These are phyloP conservation scores for Ornithoptera alexandrae DNA, from an alignment of 2,888 invertebrate species.

Conservation along the genomic window DNA sequence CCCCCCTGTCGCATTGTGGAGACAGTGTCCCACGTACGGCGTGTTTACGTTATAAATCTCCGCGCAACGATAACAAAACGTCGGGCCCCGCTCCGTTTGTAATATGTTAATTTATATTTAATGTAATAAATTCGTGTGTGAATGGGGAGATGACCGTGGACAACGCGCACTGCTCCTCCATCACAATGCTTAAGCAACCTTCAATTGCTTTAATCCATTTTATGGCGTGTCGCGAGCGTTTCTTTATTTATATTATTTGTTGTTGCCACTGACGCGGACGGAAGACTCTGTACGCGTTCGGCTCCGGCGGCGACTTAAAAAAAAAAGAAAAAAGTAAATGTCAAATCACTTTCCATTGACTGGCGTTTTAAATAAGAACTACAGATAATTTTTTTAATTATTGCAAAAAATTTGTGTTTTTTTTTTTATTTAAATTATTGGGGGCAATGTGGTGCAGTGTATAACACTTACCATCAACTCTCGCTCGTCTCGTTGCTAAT, in stretches of 20 bases:
- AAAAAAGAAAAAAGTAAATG: conserved; percentile 12
- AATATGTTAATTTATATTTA: conserved; percentile 78
- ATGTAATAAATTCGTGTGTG: conserved; percentile 67
- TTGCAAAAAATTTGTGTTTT: too few species aligned
- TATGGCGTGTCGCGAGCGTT: conserved; percentile 72
- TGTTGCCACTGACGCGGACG: conserved; percentile 14
- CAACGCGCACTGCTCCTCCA: conserved; percentile 43
- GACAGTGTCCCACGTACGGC: conserved; percentile 55
- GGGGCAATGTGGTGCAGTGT: too few species aligned
- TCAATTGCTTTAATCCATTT: conserved; percentile 74
- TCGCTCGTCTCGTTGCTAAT: too few species aligned
- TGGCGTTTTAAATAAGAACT: neutral
- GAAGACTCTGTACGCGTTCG: conserved; percentile 9
- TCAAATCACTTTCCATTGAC: neutral
- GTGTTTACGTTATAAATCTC: conserved; percentile 75
- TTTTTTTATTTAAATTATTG: too few species aligned
- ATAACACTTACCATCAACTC: too few species aligned
- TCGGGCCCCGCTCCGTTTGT: conserved; percentile 59
- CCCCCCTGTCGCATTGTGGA: conserved; percentile 21
- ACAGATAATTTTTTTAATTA: too few species aligned
- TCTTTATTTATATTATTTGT: conserved; percentile 23
- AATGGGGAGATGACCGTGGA: conserved; percentile 55
- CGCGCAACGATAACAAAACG: conserved; percentile 60
- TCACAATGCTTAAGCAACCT: conserved; percentile 50
- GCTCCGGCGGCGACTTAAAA: neutral